Conservation (phyloP, 2,113 vertebrate species). For the Onychostruthus taczanowskii region DNA sequence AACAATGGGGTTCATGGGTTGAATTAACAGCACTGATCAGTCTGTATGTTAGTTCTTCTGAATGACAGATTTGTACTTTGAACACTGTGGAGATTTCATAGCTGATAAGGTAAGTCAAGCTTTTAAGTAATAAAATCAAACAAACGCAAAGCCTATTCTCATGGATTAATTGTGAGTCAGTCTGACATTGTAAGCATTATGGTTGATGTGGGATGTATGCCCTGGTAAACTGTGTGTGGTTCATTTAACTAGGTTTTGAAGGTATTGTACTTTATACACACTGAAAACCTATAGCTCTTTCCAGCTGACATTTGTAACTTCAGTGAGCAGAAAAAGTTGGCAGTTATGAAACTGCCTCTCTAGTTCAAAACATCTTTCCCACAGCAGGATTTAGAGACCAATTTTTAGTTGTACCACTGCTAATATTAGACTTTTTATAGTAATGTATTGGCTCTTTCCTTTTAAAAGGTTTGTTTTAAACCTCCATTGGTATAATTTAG, state of each 20-base stretch:
- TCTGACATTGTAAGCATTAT: not conserved
- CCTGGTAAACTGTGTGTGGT: not conserved
- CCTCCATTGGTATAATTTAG: not conserved
- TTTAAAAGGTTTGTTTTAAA: not conserved
- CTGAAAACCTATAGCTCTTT: not conserved
- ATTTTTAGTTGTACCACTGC: not conserved
- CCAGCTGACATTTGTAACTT: not conserved
- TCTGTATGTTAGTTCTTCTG: not conserved
- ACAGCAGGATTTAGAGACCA: not conserved
- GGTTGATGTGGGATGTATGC: not conserved
- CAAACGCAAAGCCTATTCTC: not conserved
- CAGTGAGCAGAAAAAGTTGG: not conserved
- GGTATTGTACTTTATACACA: not conserved
- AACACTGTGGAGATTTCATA: not conserved
- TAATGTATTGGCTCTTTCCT: not conserved
- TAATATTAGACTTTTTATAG: not conserved
- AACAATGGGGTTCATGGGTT: not conserved
- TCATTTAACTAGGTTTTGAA: not conserved
- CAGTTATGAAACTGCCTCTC: not conserved
- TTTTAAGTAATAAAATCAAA: not conserved
- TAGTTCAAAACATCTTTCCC: not conserved
- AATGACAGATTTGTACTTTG: not conserved
- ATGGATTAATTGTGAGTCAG: not conserved
- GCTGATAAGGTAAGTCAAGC: not conserved
- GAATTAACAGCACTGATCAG: not conserved